phyloP scores from a whole-genome alignment of 2,113 vertebrate genomes.

The Rhynchomys soricoides region DNA sequence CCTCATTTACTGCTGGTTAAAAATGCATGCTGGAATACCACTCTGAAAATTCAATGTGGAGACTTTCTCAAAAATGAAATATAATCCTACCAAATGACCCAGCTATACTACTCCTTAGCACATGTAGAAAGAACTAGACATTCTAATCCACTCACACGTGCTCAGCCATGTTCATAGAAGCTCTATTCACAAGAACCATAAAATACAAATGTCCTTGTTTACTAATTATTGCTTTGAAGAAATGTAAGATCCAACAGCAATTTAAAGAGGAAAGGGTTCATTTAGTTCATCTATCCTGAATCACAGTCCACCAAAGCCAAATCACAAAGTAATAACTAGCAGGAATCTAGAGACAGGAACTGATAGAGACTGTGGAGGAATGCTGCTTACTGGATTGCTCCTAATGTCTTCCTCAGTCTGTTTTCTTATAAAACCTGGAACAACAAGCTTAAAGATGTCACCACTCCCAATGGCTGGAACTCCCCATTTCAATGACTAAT shows the following conservation, averaged over 20 bases:
- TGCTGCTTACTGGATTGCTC: not conserved
- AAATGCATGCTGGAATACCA: not conserved
- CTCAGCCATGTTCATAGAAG: not conserved
- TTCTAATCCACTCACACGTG: not conserved
- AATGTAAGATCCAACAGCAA: not conserved
- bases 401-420: not conserved
- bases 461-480: not conserved
- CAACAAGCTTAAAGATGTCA: not conserved
- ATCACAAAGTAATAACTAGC: not conserved
- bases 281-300: not conserved
- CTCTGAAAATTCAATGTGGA: not conserved
- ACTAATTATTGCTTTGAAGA: not conserved
- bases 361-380: not conserved
- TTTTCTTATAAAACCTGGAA: not conserved
- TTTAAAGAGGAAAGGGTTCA: not conserved
- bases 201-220: not conserved
- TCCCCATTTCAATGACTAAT: not conserved
- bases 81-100: not conserved
- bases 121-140: not conserved
- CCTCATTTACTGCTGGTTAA: not conserved
- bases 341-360: not conserved
- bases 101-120: not conserved
- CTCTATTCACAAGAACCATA: not conserved
- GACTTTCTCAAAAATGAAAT: not conserved
- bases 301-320: not conserved